A percentile compares a stretch with the other conserved stretches of the same genome.
Conservation (phyloP, 1,140 invertebrate species). For the Calliphora vicina region DNA sequence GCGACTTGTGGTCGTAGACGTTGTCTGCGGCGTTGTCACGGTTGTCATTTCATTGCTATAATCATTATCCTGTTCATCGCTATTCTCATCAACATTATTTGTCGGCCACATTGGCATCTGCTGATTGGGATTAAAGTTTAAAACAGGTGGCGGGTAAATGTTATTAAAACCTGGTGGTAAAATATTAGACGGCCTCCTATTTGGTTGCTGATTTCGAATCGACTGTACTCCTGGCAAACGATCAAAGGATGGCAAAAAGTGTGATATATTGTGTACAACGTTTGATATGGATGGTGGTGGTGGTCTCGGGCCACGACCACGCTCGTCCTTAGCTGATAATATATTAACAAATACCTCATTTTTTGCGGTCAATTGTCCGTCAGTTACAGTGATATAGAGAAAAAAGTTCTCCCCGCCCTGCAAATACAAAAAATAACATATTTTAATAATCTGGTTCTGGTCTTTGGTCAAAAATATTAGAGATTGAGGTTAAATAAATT, state of each 20-base stretch:
- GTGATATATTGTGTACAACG: conserved; percentile 57
- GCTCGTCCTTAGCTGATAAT: conserved; percentile 49
- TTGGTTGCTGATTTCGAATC: conserved; percentile 50
- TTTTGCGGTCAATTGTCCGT: conserved; percentile 73
- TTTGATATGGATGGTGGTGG: conserved; percentile 52
- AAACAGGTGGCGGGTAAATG: background rate
- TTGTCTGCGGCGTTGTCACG: background rate
- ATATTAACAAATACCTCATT: conserved; percentile 77
- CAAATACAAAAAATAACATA: background rate
- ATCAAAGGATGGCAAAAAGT: conserved; percentile 52
- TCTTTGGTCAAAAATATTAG: too few species aligned
- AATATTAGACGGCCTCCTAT: conserved; percentile 42
- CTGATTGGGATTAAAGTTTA: conserved; percentile 24
- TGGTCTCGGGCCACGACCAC: conserved; percentile 41
- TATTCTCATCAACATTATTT: background rate
- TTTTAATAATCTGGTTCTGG: too few species aligned
- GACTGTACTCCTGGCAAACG: conserved; percentile 53
- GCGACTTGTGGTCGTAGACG: conserved; percentile 43
- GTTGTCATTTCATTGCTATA: background rate
- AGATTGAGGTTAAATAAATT: too few species aligned
- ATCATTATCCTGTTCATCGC: conserved; percentile 10
- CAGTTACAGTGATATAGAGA: conserved; percentile 75
- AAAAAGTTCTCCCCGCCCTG: conserved; percentile 75
- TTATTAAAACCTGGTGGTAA: conserved; percentile 38
- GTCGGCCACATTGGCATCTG: conserved; percentile 21